Evolutionary conservation across 2,113 vertebrate species (phyloP).

Genomic region (Sterrhoptilus dennistouni): DNA sequence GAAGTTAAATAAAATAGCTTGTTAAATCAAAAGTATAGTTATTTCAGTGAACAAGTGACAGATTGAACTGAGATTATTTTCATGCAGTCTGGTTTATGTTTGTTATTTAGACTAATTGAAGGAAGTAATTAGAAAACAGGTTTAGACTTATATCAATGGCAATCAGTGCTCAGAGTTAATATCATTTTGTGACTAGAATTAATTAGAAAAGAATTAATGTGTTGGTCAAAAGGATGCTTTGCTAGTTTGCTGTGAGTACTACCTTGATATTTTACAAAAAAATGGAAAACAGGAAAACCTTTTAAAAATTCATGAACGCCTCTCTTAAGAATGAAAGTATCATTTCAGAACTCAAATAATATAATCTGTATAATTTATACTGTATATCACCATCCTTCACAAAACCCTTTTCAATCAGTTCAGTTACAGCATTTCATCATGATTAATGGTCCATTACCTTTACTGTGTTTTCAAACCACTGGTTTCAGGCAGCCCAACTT

Average conservation of each 20-base stretch:
- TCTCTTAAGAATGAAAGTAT: not conserved
- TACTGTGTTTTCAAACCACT: not conserved
- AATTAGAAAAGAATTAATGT: not conserved
- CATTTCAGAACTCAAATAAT: not conserved
- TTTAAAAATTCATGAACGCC: not conserved
- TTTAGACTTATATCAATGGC: not conserved
- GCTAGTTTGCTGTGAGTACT: not conserved
- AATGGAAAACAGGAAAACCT: not conserved
- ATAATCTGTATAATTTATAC: not conserved
- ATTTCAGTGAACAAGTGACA: not conserved
- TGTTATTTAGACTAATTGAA: not conserved
- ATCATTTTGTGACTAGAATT: not conserved
- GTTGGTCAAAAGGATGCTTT: not conserved
- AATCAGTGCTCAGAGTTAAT: not conserved
- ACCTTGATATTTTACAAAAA: not conserved
- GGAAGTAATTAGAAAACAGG: not conserved
- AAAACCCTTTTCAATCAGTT: not conserved
- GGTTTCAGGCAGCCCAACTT: not conserved
- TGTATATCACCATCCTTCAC: not conserved
- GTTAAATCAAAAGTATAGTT: not conserved
- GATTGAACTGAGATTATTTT: not conserved
- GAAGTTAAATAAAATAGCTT: not conserved
- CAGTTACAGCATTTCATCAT: not conserved
- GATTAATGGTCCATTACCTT: constrained; percentile 1
- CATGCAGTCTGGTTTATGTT: not conserved